A percentile compares a stretch with the other conserved stretches of the same genome.
phyloP scores from a whole-genome alignment of 2,888 invertebrate species.

The Agrochola lota region DNA sequence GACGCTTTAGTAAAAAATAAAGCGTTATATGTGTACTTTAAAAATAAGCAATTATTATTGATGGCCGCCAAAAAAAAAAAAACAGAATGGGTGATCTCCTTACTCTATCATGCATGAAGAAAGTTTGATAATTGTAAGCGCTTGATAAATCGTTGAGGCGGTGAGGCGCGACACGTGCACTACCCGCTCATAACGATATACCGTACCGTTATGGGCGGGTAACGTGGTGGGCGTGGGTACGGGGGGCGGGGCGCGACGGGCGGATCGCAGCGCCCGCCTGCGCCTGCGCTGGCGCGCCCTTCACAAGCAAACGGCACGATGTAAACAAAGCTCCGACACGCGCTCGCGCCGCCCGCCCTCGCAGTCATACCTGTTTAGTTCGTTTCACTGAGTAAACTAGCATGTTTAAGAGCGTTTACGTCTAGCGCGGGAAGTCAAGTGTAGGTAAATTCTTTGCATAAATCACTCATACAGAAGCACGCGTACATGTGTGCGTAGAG shows the following conservation, averaged over 20 bases:
- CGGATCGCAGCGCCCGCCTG: constrained; percentile 10
- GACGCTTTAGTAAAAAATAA: too few species aligned
- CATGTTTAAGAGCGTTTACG: too few species aligned
- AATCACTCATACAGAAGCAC: too few species aligned
- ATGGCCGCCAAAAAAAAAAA: too few species aligned
- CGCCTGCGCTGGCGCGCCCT: constrained; percentile 9
- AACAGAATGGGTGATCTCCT: not conserved
- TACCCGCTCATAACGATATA: not conserved
- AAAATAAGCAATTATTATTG: too few species aligned
- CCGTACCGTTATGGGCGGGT: constrained; percentile 22
- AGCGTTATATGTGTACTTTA: too few species aligned
- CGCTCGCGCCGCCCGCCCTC: constrained; percentile 7
- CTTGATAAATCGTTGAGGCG: not conserved
- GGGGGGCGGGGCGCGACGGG: constrained; percentile 20
- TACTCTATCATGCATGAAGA: not conserved
- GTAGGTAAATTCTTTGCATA: too few species aligned
- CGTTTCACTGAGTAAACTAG: not conserved
- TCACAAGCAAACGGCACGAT: constrained; percentile 3
- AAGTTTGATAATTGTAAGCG: not conserved
- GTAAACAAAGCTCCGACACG: constrained; percentile 53
- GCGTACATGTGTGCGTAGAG: too few species aligned
- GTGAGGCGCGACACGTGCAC: not conserved
- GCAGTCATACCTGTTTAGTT: not conserved
- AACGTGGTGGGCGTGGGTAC: constrained; percentile 31
- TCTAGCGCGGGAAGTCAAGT: too few species aligned